Evolutionary conservation across 2,888 invertebrate species (phyloP).

Genomic region (Tinea trinotella): DNA sequence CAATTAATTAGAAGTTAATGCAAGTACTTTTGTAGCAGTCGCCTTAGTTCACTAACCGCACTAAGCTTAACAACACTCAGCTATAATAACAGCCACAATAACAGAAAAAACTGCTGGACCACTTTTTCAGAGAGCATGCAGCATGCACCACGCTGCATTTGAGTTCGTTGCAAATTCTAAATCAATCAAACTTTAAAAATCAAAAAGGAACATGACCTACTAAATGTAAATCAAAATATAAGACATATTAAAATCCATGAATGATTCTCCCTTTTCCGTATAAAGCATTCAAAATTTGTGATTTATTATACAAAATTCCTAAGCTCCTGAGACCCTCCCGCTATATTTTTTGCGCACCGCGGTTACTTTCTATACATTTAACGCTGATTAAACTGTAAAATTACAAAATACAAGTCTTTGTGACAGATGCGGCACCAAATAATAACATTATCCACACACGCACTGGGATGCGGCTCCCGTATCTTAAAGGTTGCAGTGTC

Average conservation of each 20-base stretch:
- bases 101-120: too few relatives aligned
- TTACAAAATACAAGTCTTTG: constrained; percentile 62
- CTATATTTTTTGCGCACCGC: constrained; percentile 42
- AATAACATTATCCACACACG: constrained; percentile 67
- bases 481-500: constrained; percentile 48
- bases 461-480: constrained; percentile 27
- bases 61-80: too few relatives aligned
- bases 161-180: too few relatives aligned
- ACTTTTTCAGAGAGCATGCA: too few relatives aligned
- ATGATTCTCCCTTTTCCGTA: not conserved
- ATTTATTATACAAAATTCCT: constrained; percentile 58
- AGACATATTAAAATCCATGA: not conserved
- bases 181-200: too few relatives aligned
- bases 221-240: too few relatives aligned
- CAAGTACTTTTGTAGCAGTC: too few relatives aligned
- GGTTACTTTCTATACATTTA: constrained; percentile 64
- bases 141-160: too few relatives aligned
- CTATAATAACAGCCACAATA: too few relatives aligned
- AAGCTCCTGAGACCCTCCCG: constrained; percentile 24
- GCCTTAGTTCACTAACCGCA: too few relatives aligned
- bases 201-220: too few relatives aligned
- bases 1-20: too few relatives aligned
- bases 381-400: constrained; percentile 74
- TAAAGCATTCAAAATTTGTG: constrained; percentile 29
- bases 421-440: constrained; percentile 68